Base-by-base conservation (phyloP, 37 sponge, comb jelly and placozoan genomes). In the Cladorhizidae sp. region DNA sequence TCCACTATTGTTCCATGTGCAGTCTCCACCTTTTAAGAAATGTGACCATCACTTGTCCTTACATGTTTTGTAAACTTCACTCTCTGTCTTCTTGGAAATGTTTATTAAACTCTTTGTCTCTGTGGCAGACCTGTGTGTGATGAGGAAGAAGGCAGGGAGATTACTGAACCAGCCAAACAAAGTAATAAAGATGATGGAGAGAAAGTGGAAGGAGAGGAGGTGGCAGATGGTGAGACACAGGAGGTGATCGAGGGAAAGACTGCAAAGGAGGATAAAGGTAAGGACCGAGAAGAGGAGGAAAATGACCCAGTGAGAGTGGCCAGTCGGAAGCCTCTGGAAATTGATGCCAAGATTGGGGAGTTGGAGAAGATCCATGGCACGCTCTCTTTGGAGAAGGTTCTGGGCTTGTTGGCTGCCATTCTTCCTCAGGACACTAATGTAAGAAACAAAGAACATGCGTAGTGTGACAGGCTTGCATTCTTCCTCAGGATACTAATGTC, bases 361-460 rank as follows among this genome's bases (percentile, higher is more conserved):
- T 38, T 70, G 51, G 87, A 86, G 76, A 91, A 83, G 70, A 73
- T 43, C 20, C 83, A 84, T 68, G 68, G 64, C 37, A 20, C 23
- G 29, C 76, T 80, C 1, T 38, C 15, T 40, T 33, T 86, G 18
- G 79, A 86, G 35, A 62, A 39, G 21, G 31, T 57, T 15, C 63
- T 92, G 54, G 84, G 88, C 32, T 57, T 87, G 56, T 63, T 92
- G 31, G 78, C 83, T 17, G 74, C 74, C 26, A 73, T 86, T 28
- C 76, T 91, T 36, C 87, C 91, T 0, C 63, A 82, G 17, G 86
- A 86, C 42, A 37, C 57, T 32, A 35, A 54, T 54, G 88, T 88
- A 32, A 70, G 88, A 33, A 59, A 2, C 8, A 8, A 6, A 52
- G 3, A 17, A 72, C 6, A 15, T n/a, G n/a, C n/a, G n/a, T n/a